Conservation (phyloP, 2,888 invertebrate species). For the Xestobium rufovillosum region DNA sequence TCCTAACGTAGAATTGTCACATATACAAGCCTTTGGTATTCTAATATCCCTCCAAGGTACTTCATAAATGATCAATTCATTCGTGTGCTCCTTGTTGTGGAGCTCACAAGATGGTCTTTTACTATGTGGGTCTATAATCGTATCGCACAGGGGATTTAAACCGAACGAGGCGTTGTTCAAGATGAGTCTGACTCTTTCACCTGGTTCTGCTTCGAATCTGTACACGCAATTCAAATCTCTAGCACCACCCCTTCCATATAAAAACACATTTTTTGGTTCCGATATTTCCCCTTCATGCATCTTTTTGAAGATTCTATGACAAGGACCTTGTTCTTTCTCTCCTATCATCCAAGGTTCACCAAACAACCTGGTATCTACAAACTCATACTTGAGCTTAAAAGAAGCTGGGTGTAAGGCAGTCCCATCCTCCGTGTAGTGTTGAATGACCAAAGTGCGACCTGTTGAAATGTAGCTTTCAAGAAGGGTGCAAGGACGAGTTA, state of each 20-base stretch:
- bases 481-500: conserved; percentile 69
- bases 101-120: conserved; percentile 55
- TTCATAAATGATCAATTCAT: conserved; percentile 57
- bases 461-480: conserved; percentile 70
- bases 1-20: conserved; percentile 61
- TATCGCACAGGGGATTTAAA: conserved; percentile 55
- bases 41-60: conserved; percentile 64
- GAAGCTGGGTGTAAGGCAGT: conserved; percentile 73
- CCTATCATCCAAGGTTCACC: conserved; percentile 54
- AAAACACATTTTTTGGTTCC: conserved; percentile 67
- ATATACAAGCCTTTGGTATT: conserved; percentile 69
- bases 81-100: conserved; percentile 39
- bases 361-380: conserved; percentile 71
- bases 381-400: conserved; percentile 71
- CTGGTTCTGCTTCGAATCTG: conserved; percentile 54
- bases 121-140: conserved; percentile 65
- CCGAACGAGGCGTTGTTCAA: conserved; percentile 69
- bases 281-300: conserved; percentile 55
- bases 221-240: conserved; percentile 69
- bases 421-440: conserved; percentile 58
- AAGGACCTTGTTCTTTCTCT: conserved; percentile 38
- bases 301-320: conserved; percentile 58
- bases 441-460: conserved; percentile 44
- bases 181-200: conserved; percentile 59
- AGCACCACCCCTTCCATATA: conserved; percentile 78